Evolutionary conservation across 1,140 invertebrate genomes (phyloP).

Genomic region (Sycophila sp.): DNA sequence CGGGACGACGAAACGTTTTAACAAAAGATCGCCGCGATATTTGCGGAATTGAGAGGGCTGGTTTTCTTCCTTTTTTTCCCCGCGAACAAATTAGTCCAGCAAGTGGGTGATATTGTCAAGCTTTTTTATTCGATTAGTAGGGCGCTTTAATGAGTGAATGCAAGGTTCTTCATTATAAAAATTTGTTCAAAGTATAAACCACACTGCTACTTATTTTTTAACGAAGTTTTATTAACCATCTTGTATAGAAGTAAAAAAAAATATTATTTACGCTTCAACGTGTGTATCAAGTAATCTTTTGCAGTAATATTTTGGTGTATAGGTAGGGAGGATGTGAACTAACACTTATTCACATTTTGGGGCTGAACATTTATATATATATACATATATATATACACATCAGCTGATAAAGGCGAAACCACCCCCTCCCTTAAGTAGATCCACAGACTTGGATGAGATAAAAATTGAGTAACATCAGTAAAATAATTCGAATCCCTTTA

Average conservation of each 20-base stretch:
- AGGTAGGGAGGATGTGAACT: background rate
- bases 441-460: slow-evolving; percentile 40
- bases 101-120: background rate
- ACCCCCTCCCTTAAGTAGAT: slow-evolving; percentile 57
- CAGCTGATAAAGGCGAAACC: background rate
- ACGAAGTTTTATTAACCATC: too few relatives aligned
- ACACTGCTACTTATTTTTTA: background rate
- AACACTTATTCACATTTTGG: background rate
- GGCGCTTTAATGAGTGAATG: slow-evolving; percentile 44
- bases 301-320: background rate
- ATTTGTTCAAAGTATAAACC: too few relatives aligned
- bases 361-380: background rate
- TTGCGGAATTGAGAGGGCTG: too few relatives aligned
- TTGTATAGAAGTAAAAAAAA: background rate
- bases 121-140: background rate
- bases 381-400: background rate
- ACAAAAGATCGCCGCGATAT: background rate
- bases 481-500: too few relatives aligned
- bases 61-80: too few relatives aligned
- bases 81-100: slow-evolving; percentile 33
- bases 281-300: background rate
- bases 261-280: background rate
- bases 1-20: background rate
- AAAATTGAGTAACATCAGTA: too few relatives aligned
- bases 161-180: slow-evolving; percentile 36